Percentiles rank a stretch among this genome's conserved stretches.
These are phyloP conservation scores for Tarsius wallacei DNA, from an alignment of 2,797 vertebrate species.

Conservation along the genomic window DNA sequence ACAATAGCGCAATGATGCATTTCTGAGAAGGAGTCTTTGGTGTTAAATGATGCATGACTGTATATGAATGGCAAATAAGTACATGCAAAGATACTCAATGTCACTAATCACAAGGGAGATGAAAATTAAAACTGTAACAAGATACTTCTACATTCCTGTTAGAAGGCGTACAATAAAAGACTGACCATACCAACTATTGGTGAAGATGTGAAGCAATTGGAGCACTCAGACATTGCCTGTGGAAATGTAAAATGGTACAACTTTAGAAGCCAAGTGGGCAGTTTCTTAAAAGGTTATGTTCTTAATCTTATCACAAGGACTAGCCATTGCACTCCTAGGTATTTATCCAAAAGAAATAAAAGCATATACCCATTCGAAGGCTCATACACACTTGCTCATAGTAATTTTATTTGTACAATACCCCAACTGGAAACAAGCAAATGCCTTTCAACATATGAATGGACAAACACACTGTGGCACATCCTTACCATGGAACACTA, in stretches of 20 bases:
- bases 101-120: background rate
- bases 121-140: background rate
- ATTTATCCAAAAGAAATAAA: background rate
- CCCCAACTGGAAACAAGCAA: background rate
- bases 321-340: background rate
- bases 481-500: background rate
- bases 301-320: background rate
- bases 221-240: fast-evolving
- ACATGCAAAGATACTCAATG: background rate
- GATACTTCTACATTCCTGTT: background rate
- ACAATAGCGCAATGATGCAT: background rate
- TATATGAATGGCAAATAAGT: fast-evolving
- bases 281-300: background rate
- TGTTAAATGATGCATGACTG: background rate
- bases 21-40: background rate
- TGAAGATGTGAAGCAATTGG: fast-evolving
- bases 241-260: background rate
- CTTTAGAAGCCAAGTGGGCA: background rate
- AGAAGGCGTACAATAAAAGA: too few relatives aligned
- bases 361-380: background rate
- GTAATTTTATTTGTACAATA: background rate
- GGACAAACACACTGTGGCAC: too few relatives aligned
- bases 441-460: background rate
- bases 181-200: background rate
- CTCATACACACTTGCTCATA: background rate